phyloP scores from a whole-genome alignment of 2,888 invertebrate species.

The Dicyrtoma fusca region DNA sequence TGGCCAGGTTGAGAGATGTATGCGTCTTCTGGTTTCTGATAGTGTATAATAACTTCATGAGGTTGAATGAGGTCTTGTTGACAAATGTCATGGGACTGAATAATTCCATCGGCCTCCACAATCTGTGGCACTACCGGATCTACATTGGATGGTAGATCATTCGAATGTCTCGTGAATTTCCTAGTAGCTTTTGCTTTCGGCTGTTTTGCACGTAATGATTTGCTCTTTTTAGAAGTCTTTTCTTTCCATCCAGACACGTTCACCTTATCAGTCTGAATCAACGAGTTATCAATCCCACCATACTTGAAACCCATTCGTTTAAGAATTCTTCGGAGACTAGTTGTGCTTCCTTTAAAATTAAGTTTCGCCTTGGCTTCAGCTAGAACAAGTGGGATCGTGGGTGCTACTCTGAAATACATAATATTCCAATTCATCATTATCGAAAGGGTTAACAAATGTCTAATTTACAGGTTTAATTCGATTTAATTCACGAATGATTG shows the following conservation, averaged over 20 bases:
- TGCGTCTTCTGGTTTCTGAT: constrained; percentile 14
- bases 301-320: constrained; percentile 53
- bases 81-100: constrained; percentile 18
- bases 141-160: neutral
- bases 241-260: constrained; percentile 34
- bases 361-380: constrained; percentile 48
- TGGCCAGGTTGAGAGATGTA: constrained; percentile 1
- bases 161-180: neutral
- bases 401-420: constrained; percentile 46
- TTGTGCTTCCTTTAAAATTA: constrained; percentile 51
- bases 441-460: too few species aligned
- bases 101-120: constrained; percentile 13
- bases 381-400: constrained; percentile 49
- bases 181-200: constrained; percentile 6
- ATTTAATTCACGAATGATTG: too few species aligned
- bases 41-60: constrained; percentile 36
- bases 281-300: constrained; percentile 26
- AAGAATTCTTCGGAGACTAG: constrained; percentile 52
- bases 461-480: too few species aligned
- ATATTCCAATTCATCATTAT: too few species aligned
- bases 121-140: neutral
- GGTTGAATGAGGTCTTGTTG: constrained; percentile 22
- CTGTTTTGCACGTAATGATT: neutral
- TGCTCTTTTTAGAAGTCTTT: constrained; percentile 21
- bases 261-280: constrained; percentile 29